phyloP scores from a whole-genome alignment of 2,797 vertebrate genomes.

The Acanthiza pusilla region DNA sequence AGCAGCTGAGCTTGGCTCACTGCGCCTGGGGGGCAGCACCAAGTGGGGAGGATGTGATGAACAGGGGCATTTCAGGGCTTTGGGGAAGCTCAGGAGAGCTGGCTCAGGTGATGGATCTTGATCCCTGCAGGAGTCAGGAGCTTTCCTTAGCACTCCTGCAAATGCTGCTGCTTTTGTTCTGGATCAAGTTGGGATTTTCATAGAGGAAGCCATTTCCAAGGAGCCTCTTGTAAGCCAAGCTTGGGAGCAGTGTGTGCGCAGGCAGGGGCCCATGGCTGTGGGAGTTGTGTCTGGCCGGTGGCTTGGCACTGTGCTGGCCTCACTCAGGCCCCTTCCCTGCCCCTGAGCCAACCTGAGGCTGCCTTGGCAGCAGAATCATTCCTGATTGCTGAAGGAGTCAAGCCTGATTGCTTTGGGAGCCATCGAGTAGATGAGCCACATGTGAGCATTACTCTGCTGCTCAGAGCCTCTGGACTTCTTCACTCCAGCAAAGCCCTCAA shows the following conservation, averaged over 20 bases:
- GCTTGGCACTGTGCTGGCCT: rapidly evolving
- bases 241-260: neutral
- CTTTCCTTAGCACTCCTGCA: neutral
- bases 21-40: neutral
- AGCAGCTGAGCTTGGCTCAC: rapidly evolving
- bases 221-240: neutral
- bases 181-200: neutral
- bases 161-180: neutral
- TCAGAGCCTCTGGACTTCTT: neutral
- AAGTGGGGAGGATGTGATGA: rapidly evolving
- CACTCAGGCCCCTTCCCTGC: neutral
- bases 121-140: neutral
- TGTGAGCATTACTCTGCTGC: neutral
- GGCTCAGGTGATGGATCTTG: neutral
- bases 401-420: neutral
- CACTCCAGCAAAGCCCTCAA: neutral
- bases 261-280: rapidly evolving
- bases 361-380: neutral
- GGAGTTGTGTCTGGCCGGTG: rapidly evolving
- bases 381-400: neutral
- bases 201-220: neutral
- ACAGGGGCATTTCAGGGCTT: neutral
- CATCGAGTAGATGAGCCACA: neutral
- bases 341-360: neutral
- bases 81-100: neutral